These are phyloP conservation scores for Tryphoninae sp. DNA, from an alignment of 2,888 invertebrate species.

Conservation along the genomic window DNA sequence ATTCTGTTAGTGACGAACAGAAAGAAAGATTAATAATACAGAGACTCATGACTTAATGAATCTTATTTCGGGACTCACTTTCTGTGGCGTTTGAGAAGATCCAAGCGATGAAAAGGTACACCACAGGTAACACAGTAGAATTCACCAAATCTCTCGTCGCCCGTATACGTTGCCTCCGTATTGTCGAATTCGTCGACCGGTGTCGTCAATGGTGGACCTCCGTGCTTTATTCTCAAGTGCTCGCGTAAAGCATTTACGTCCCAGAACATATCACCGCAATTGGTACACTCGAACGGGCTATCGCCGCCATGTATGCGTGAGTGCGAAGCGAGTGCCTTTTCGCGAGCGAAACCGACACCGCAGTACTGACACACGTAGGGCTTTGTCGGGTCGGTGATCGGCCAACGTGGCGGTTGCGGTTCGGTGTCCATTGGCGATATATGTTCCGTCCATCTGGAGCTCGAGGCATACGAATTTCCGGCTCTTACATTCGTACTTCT, in stretches of 20 bases:
- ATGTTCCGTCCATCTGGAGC: slow-evolving; percentile 81
- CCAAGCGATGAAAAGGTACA: slow-evolving; percentile 89
- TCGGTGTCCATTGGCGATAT: slow-evolving; percentile 64
- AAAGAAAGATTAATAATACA: background rate
- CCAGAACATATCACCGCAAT: slow-evolving; percentile 93
- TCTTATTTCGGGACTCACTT: slow-evolving; percentile 77
- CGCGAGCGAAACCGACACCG: slow-evolving; percentile 90
- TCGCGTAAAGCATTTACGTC: slow-evolving; percentile 84
- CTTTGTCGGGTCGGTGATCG: slow-evolving; percentile 87
- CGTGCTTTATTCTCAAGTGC: slow-evolving; percentile 85
- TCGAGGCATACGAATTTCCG: slow-evolving; percentile 79
- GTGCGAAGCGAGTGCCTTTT: slow-evolving; percentile 91
- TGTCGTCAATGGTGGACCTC: slow-evolving; percentile 72
- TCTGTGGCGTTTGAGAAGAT: slow-evolving; percentile 88
- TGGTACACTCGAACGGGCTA: slow-evolving; percentile 90
- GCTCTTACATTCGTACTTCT: slow-evolving; percentile 73
- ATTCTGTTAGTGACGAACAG: slow-evolving; percentile 70
- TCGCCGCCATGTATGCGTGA: slow-evolving; percentile 90
- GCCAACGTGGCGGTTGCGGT: slow-evolving; percentile 80
- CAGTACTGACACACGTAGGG: slow-evolving; percentile 92
- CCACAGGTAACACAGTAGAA: slow-evolving; percentile 89
- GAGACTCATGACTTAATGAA: background rate
- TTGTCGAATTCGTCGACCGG: slow-evolving; percentile 81
- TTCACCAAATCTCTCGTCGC: slow-evolving; percentile 84
- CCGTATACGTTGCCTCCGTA: slow-evolving; percentile 83